Conservation (phyloP, 1,140 invertebrate species). For the Nasonia giraulti region DNA sequence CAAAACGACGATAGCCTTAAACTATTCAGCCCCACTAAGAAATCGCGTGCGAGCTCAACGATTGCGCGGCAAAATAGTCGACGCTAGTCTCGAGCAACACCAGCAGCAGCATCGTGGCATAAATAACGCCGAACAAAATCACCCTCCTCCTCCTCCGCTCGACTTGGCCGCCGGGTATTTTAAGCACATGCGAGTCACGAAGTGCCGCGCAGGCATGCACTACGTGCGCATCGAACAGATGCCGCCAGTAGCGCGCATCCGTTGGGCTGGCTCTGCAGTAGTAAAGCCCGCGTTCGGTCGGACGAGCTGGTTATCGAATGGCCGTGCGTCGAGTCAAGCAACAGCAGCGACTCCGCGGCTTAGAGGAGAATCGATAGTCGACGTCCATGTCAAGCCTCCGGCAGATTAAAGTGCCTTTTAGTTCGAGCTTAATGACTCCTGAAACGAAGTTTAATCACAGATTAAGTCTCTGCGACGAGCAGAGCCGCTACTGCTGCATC, state of each 20-base stretch:
- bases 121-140: slow-evolving; percentile 4
- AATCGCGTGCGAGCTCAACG: not conserved
- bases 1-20: not conserved
- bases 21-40: not conserved
- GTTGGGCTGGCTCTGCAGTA: slow-evolving; percentile 44
- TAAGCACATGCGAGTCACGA: slow-evolving; percentile 31
- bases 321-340: slow-evolving; percentile 61
- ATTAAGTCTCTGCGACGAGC: slow-evolving; percentile 59
- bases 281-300: slow-evolving; percentile 52
- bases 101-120: not conserved
- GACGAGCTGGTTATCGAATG: slow-evolving; percentile 60
- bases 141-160: not conserved
- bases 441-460: slow-evolving; percentile 69
- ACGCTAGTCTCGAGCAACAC: no score
- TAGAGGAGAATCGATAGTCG: slow-evolving; percentile 67
- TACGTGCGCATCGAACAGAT: slow-evolving; percentile 35
- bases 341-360: slow-evolving; percentile 52
- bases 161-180: not conserved
- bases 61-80: not conserved
- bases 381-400: slow-evolving; percentile 65
- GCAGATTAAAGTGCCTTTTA: slow-evolving; percentile 69
- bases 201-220: not conserved
- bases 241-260: no score
- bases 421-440: slow-evolving; percentile 69
- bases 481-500: not conserved